Percentiles rank a stretch among this genome's conserved stretches.
Conservation (phyloP, 2,113 vertebrate genomes). For the Scartelaos histophorus region DNA sequence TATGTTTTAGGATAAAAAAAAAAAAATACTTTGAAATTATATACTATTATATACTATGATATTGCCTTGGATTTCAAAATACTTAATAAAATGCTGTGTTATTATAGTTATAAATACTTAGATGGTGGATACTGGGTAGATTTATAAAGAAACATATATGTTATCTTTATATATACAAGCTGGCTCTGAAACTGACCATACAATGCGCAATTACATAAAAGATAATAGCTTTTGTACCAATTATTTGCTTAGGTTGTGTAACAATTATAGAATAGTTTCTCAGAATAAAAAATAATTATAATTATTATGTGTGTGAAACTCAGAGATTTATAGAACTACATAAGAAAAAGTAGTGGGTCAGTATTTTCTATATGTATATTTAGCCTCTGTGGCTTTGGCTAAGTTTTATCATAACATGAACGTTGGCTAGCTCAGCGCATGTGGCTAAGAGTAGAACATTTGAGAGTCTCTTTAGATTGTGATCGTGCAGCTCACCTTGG, state of each 20-base stretch:
- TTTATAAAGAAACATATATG: too few species aligned
- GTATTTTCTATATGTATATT: slow-evolving; percentile 57
- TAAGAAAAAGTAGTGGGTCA: slow-evolving; percentile 3
- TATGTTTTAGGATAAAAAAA: neutral
- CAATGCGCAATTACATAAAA: too few species aligned
- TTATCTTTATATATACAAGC: too few species aligned
- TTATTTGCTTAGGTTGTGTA: neutral
- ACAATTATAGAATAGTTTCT: neutral
- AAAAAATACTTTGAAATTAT: too few species aligned
- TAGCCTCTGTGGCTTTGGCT: slow-evolving; percentile 64
- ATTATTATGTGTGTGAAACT: slow-evolving; percentile 15
- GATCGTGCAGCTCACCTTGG: neutral
- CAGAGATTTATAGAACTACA: slow-evolving; percentile 23
- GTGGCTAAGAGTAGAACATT: slow-evolving; percentile 39
- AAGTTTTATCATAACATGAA: slow-evolving; percentile 63
- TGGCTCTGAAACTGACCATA: too few species aligned
- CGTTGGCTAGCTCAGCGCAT: slow-evolving; percentile 65
- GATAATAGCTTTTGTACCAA: too few species aligned
- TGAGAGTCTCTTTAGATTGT: neutral
- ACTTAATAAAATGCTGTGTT: too few species aligned
- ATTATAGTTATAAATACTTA: too few species aligned
- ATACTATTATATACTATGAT: too few species aligned
- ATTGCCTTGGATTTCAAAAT: too few species aligned
- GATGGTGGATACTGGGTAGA: too few species aligned
- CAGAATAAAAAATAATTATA: neutral